These are phyloP conservation scores for Columba janthina DNA, from an alignment of 2,113 vertebrate genomes.

Conservation along the genomic window DNA sequence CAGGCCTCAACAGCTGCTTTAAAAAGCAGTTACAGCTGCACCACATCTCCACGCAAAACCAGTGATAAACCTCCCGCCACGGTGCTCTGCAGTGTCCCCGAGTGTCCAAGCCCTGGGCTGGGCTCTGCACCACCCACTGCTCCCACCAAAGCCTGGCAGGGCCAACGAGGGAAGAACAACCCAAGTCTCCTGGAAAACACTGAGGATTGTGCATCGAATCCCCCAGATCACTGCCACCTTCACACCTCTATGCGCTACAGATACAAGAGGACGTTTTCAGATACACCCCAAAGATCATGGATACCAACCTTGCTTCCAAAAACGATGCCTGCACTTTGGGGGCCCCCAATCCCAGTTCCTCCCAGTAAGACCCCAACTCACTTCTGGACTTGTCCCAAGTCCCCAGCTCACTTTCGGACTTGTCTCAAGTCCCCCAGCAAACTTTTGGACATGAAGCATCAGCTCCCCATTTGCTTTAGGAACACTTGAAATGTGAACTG, in stretches of 20 bases:
- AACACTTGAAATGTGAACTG: neutral
- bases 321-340: accelerated
- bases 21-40: neutral
- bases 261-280: accelerated
- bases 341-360: neutral
- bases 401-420: neutral
- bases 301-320: neutral
- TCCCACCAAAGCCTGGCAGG: neutral
- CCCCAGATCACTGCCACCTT: neutral
- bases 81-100: accelerated
- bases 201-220: neutral
- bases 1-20: neutral
- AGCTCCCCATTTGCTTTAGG: neutral
- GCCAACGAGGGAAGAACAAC: neutral
- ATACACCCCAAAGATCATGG: neutral
- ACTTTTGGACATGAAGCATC: neutral
- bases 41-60: neutral
- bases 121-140: neutral
- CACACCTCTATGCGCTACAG: neutral
- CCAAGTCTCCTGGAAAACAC: neutral
- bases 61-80: neutral
- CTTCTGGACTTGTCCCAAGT: no score
- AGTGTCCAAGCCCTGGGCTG: neutral
- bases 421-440: neutral
- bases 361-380: neutral